Base-by-base conservation (phyloP, 2,888 invertebrate species). In the Platycheirus rosarum region DNA sequence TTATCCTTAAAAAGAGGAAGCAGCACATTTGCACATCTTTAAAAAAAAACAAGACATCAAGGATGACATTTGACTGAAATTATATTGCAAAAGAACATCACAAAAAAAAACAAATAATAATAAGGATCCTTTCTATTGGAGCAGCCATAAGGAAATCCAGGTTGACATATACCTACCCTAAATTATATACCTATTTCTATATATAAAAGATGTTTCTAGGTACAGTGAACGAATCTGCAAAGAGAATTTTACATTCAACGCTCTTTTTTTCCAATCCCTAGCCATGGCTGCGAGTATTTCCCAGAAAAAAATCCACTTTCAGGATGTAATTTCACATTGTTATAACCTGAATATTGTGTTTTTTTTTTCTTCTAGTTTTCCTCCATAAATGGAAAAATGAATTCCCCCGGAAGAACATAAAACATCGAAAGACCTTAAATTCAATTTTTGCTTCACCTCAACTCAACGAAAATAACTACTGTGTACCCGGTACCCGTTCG, bases 301-400 rank as follows among this genome's bases (percentile, higher is more conserved):
- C 16, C n/a, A 16, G 7, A 44, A 13, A 29, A 53, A 60, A 53
- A 46, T 46, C 18, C 16, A 20, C 20, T 53, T 46, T 63, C 55
- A 63, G 76, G 69, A 76, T 76, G 71, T 60, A 71, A 77, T 77
- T 65, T 53, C 65, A 42, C 35, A 77, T 77, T 55, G 57, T 71
- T 77, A 71, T 44, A 71, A 71, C 77, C 71, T 63, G 70, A 11
- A 44, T 55, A 46, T 44, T 63, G 51, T 60, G 16, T 9, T 23
- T 63, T 8, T 1, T 40, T 23, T 32, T 75, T 18, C 14, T n/a
- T n/a, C n/a, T n/a, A n/a, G n/a, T n/a, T 62, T 35, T 11, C 35
- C 16, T 18, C 0, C 11, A 6, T 29, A 55, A 23, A 70, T 55
- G 37, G 37, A n/a, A 44, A 77, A 55, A 11, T 55, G 23, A 65